These are phyloP conservation scores for Scaptomyza pallida DNA, from an alignment of 1,140 invertebrate species.

Conservation along the genomic window DNA sequence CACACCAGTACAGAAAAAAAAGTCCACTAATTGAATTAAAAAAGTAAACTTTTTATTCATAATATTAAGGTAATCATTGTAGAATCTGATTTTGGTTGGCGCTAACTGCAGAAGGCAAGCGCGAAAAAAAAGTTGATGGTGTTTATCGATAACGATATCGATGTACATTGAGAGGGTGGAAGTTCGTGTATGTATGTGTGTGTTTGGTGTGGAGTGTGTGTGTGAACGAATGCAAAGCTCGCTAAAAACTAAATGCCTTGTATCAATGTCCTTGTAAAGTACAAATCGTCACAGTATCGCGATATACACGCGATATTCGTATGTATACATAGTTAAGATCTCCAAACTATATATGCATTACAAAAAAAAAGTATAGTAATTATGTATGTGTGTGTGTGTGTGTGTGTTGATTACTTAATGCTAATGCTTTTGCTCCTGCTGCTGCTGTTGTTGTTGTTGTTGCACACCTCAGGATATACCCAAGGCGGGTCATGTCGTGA, in stretches of 20 bases:
- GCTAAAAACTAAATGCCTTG: conserved; percentile 48
- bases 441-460: conserved; percentile 1
- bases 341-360: background rate
- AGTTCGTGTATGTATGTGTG: background rate
- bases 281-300: conserved; percentile 22
- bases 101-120: background rate
- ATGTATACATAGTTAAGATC: conserved; percentile 21
- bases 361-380: no score
- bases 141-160: background rate
- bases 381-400: background rate
- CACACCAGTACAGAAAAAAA: no score
- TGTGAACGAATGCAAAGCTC: background rate
- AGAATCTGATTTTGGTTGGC: background rate
- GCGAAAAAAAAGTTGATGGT: background rate
- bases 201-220: background rate
- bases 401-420: background rate
- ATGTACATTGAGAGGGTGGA: conserved; percentile 3
- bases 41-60: no score
- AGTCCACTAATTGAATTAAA: no score
- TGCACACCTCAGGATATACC: background rate
- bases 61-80: background rate
- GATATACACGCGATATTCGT: conserved; percentile 7
- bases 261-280: conserved; percentile 19
- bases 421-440: background rate
- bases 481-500: no score